A percentile compares a stretch with the other conserved stretches of the same genome.
phyloP scores from a whole-genome alignment of 2,113 vertebrate species.

The Mirza zaza region DNA sequence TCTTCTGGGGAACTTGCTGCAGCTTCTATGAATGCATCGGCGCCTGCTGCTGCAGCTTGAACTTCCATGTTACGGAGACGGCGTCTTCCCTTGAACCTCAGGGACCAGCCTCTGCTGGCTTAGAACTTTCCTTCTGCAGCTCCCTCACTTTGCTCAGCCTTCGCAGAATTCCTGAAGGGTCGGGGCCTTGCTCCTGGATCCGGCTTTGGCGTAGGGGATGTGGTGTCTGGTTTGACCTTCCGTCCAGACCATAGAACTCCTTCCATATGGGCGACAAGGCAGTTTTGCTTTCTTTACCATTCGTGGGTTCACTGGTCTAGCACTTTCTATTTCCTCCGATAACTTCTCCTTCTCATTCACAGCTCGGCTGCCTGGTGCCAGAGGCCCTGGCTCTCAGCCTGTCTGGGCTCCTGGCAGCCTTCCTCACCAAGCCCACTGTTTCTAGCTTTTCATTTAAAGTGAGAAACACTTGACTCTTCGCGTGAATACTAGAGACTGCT shows the following conservation, averaged over 20 bases:
- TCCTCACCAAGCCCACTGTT: not conserved
- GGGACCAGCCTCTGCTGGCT: not conserved
- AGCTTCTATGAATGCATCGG: not conserved
- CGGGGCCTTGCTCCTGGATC: not conserved
- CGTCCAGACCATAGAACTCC: not conserved
- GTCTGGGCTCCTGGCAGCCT: not conserved
- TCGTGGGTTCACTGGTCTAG: not conserved
- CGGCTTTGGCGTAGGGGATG: not conserved
- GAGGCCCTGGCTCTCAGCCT: not conserved
- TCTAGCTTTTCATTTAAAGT: not conserved
- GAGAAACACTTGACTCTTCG: not conserved
- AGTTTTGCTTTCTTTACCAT: not conserved
- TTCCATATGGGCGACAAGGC: too few relatives aligned
- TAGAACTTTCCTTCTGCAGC: not conserved
- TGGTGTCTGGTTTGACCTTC: not conserved
- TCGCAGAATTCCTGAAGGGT: not conserved
- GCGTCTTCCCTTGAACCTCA: not conserved
- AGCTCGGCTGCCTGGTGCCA: not conserved
- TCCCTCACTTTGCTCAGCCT: not conserved
- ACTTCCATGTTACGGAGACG: not conserved
- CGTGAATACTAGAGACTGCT: not conserved
- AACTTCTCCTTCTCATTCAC: not conserved
- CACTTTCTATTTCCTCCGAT: not conserved
- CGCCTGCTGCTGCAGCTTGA: not conserved
- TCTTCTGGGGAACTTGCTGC: not conserved